Evolutionary conservation across 1,140 invertebrate species (phyloP).

Genomic region (Conus betulinus): DNA sequence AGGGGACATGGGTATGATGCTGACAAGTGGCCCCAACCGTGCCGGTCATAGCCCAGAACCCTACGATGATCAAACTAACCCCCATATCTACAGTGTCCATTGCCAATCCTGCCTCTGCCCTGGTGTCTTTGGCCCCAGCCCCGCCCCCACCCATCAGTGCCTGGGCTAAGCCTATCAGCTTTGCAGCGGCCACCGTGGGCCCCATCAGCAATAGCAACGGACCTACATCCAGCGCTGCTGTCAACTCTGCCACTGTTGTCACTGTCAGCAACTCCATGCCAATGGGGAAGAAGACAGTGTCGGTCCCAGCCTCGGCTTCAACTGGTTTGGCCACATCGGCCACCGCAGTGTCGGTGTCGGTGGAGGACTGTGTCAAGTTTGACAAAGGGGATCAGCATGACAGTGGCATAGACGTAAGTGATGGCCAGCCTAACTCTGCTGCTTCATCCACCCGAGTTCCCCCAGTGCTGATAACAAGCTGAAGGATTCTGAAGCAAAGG

Average conservation of each 20-base stretch:
- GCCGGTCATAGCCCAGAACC: not conserved
- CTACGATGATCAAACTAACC: not conserved
- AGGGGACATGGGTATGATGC: not conserved
- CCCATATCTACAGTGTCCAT: not conserved
- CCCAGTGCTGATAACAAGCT: conserved; percentile 75
- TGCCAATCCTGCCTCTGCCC: not conserved
- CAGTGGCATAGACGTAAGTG: conserved; percentile 78
- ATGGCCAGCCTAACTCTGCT: conserved; percentile 75
- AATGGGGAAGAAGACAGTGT: conserved; percentile 1
- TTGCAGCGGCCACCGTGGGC: conserved; percentile 53
- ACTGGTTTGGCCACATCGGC: conserved; percentile 24
- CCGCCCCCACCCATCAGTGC: conserved; percentile 85
- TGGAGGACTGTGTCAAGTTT: conserved; percentile 58
- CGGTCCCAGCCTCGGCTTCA: conserved; percentile 2
- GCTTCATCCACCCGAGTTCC: conserved; percentile 77
- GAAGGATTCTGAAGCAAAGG: conserved; percentile 63
- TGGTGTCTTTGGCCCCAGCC: conserved; percentile 73
- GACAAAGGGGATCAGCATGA: conserved; percentile 77
- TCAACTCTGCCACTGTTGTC: not conserved
- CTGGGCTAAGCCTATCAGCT: conserved; percentile 89
- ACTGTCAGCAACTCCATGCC: conserved; percentile 1
- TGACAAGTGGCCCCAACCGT: not conserved
- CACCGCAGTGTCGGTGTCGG: conserved; percentile 35
- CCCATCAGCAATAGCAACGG: conserved; percentile 1
- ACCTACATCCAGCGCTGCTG: not conserved